Evolutionary conservation across 2,797 vertebrate genomes (phyloP).

Genomic region (Potorous gilbertii): DNA sequence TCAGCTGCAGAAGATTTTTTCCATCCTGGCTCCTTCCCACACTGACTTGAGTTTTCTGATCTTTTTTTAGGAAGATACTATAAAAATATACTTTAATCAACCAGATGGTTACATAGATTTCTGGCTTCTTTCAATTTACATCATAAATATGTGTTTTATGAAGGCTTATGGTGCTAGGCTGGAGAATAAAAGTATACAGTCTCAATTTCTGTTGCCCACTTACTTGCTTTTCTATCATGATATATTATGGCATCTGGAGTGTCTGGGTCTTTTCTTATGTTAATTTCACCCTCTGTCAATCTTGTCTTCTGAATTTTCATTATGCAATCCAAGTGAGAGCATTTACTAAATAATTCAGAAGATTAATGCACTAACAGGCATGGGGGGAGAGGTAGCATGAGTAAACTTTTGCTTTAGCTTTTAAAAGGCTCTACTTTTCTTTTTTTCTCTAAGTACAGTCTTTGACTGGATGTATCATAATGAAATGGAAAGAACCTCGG

Average conservation of each 20-base stretch:
- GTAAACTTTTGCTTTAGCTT: not conserved
- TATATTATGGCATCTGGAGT: not conserved
- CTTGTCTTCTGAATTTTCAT: slow-evolving; percentile 14
- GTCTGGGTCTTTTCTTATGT: not conserved
- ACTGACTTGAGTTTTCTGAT: slow-evolving; percentile 71
- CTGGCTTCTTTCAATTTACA: slow-evolving; percentile 71
- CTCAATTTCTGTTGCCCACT: slow-evolving; percentile 31
- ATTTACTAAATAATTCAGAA: slow-evolving; percentile 9
- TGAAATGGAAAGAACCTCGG: not conserved
- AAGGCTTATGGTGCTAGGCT: slow-evolving; percentile 21
- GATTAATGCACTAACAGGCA: not conserved
- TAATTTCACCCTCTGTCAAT: not conserved
- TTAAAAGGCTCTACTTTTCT: not conserved
- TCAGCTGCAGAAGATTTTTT: slow-evolving; percentile 71
- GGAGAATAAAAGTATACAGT: slow-evolving; percentile 51
- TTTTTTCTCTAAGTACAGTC: not conserved
- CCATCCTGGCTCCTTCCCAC: slow-evolving; percentile 68
- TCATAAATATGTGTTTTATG: slow-evolving; percentile 47
- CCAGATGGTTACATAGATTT: slow-evolving; percentile 43
- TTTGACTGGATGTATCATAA: not conserved
- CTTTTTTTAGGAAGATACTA: slow-evolving; percentile 72
- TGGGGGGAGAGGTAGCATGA: not conserved
- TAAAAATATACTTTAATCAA: slow-evolving; percentile 70
- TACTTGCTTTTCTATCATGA: slow-evolving; percentile 32
- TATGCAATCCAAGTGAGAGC: slow-evolving; percentile 30